A percentile compares a stretch with the other conserved stretches of the same genome.
phyloP scores from a whole-genome alignment of 2,888 invertebrate species.

The Biston stratarius region DNA sequence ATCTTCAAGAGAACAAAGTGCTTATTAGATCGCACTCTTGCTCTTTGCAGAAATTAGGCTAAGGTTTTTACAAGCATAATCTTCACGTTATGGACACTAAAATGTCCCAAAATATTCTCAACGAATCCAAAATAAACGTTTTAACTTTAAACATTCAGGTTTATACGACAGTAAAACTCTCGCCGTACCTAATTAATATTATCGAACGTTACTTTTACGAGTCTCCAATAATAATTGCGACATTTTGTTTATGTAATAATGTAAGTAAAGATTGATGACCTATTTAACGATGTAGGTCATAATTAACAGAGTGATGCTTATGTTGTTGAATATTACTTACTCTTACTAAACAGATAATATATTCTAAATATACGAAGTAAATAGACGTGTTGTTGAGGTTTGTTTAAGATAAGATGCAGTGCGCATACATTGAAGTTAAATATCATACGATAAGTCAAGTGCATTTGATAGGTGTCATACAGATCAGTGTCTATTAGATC shows the following conservation, averaged over 20 bases:
- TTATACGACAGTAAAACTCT: slow-evolving; percentile 53
- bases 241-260: slow-evolving; percentile 44
- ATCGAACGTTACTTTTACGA: slow-evolving; percentile 43
- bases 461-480: background rate
- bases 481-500: background rate
- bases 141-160: slow-evolving; percentile 65
- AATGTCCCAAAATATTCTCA: slow-evolving; percentile 63
- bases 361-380: background rate
- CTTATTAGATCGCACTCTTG: slow-evolving; percentile 45
- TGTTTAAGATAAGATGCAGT: slow-evolving; percentile 3
- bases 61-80: slow-evolving; percentile 64
- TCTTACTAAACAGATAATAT: background rate
- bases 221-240: slow-evolving; percentile 41
- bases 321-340: background rate
- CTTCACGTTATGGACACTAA: slow-evolving; percentile 65
- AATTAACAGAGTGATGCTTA: slow-evolving; percentile 13
- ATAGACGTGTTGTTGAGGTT: background rate
- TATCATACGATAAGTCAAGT: background rate
- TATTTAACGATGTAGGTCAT: slow-evolving; percentile 44
- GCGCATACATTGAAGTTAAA: background rate
- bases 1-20: slow-evolving; percentile 26
- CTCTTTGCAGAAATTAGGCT: slow-evolving; percentile 54
- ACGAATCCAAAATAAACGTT: slow-evolving; percentile 57
- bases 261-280: slow-evolving; percentile 43
- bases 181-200: slow-evolving; percentile 42